Evolutionary conservation across 1,140 invertebrate genomes (phyloP).

Genomic region (Metaphire vulgaris): DNA sequence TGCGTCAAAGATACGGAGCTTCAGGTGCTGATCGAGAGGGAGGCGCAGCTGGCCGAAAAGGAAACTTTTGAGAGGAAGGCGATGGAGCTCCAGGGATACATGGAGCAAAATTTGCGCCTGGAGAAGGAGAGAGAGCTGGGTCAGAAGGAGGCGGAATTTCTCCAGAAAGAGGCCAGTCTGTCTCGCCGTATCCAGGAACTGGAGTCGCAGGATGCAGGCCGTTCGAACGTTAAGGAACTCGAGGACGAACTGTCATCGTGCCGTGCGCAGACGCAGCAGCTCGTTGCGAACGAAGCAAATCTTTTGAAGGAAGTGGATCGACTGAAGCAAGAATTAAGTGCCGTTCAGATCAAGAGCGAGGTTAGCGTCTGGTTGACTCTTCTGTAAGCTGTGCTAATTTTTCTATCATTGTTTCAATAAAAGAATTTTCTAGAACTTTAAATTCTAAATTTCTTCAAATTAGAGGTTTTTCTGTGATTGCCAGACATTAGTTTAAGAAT

Average conservation of each 20-base stretch:
- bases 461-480: neutral
- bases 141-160: neutral
- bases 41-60: neutral
- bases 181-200: neutral
- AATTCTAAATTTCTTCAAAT: neutral
- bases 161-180: neutral
- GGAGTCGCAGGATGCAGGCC: neutral
- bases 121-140: neutral
- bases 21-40: neutral
- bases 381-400: neutral
- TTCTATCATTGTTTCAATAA: neutral
- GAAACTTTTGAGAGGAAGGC: neutral
- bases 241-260: neutral
- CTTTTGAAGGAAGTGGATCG: neutral
- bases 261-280: neutral
- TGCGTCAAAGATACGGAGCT: neutral
- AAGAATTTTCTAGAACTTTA: neutral
- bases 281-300: neutral
- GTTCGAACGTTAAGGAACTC: neutral
- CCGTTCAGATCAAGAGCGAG: neutral
- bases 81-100: neutral
- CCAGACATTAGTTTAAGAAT: neutral
- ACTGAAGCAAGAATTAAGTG: neutral
- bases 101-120: neutral
- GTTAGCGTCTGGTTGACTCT: no score